These are phyloP conservation scores for Montipora cactus DNA, from an alignment of 64 coral and sea anemone genomes.

Conservation along the genomic window DNA sequence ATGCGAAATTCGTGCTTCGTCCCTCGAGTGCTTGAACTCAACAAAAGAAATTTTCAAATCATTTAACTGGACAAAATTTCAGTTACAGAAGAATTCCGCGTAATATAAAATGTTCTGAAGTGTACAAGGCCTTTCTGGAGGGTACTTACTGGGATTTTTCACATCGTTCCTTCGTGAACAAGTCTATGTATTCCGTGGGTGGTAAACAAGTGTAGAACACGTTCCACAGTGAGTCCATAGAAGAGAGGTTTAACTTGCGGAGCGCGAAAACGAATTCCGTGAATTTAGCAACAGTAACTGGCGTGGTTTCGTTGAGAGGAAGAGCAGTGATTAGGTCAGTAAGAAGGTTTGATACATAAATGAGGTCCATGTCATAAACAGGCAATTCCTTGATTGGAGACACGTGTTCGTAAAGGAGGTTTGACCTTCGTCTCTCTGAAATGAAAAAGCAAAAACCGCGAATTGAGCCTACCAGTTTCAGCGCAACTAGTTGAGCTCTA, in stretches of 20 bases:
- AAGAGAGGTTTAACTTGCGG: slow-evolving; percentile 34
- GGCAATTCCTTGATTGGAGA: too few relatives aligned
- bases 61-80: too few relatives aligned
- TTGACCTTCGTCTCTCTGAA: slow-evolving; percentile 8
- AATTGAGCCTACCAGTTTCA: too few relatives aligned
- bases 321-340: slow-evolving; percentile 54
- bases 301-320: slow-evolving; percentile 51
- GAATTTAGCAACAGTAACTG: slow-evolving; percentile 49
- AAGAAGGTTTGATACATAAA: slow-evolving; percentile 20
- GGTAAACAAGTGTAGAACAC: slow-evolving; percentile 53
- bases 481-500: too few relatives aligned
- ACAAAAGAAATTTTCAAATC: too few relatives aligned
- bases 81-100: too few relatives aligned
- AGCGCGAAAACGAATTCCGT: slow-evolving; percentile 72
- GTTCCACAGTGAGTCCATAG: slow-evolving; percentile 43
- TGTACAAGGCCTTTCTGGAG: too few relatives aligned
- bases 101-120: too few relatives aligned
- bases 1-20: too few relatives aligned
- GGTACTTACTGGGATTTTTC: slow-evolving; percentile 68
- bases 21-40: too few relatives aligned
- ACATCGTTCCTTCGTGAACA: slow-evolving; percentile 35
- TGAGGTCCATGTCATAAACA: neutral
- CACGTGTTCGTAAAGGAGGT: slow-evolving; percentile 2
- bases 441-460: neutral
- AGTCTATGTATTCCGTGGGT: neutral